Base-by-base conservation (phyloP, 2,797 vertebrate species). In the Xiphorhynchus erythropygius region DNA sequence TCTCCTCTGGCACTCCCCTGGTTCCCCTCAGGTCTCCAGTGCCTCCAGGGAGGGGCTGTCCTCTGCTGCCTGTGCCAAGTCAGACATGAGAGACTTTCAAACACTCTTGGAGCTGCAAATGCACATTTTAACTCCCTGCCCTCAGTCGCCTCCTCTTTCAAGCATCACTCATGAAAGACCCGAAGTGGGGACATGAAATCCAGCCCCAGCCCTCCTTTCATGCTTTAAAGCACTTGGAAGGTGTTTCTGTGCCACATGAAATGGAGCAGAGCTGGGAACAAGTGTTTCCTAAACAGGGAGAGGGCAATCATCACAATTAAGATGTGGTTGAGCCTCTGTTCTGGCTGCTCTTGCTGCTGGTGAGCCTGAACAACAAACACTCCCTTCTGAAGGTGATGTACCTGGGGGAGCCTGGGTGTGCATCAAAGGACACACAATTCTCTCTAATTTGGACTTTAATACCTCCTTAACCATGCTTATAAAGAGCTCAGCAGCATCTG, bases 291-390 rank as follows among this genome's bases (percentile, higher is more conserved):
- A 74, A 90, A 59, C 73, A 75, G 80, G 53, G 41, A 87, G 78
- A 82, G 60, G 59, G 41, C 89, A 91, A 93, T 94, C 77, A 97
- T 42, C 39, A 93, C 83, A 95, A 97, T 97, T 96, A 96, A 94
- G 83, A 90, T 33, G 49, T 32, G 85, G 93, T 89, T 84, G 95
- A 85, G 76, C 27, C 70, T 74, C 59, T 78, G 56, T 65, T 64
- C 79, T 60, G 90, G 87, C 96, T 95, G 94, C 64, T 95, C 56
- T 95, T 94, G 77, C 84, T 96, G 84, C 82, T 76, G 90, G 94
- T 67, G 33, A 37, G 89, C 47, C 76, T 55, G 39, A 96, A 82
- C 83, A 96, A 89, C 67, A 77, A 67, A 97, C 78, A 5, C 46
- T 62, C 44, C 35, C 78, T 91, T 88, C 82, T 89, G 83, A 93